Evolutionary conservation across 1,140 invertebrate genomes (phyloP).

Genomic region (Pogonomyrmex barbatus): DNA sequence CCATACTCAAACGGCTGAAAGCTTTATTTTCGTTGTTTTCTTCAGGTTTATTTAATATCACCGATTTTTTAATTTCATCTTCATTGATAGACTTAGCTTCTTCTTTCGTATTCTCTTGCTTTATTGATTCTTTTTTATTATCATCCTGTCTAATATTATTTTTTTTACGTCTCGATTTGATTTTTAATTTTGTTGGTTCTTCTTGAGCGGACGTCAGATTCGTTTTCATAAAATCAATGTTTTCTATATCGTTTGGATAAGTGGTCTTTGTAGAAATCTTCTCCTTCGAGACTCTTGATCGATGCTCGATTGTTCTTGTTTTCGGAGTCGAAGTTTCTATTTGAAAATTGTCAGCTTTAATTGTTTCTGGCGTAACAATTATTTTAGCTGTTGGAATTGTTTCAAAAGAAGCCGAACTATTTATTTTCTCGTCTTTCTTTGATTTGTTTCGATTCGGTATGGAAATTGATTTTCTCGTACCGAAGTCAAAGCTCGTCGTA

Average conservation of each 20-base stretch:
- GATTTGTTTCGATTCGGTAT: background rate
- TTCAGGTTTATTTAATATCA: conserved; percentile 64
- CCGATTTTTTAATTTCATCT: conserved; percentile 65
- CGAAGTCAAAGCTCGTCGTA: conserved; percentile 1
- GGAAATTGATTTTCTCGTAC: background rate
- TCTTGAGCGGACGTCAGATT: background rate
- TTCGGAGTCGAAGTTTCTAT: conserved; percentile 62
- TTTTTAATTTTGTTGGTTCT: conserved; percentile 4
- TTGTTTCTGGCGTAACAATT: background rate
- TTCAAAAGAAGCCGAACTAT: background rate
- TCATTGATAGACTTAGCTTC: conserved; percentile 64
- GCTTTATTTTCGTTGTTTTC: conserved; percentile 12
- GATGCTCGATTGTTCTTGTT: conserved; percentile 71
- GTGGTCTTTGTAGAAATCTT: conserved; percentile 77
- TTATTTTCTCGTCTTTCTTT: background rate
- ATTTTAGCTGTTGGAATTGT: background rate
- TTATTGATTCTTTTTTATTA: background rate
- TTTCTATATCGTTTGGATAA: conserved; percentile 64
- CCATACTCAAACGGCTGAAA: background rate
- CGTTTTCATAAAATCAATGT: conserved; percentile 17
- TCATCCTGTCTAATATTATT: conserved; percentile 1
- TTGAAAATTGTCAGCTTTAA: background rate
- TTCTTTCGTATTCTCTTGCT: conserved; percentile 8
- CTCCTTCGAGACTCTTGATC: conserved; percentile 75
- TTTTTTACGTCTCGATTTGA: background rate